Evolutionary conservation across 2,797 vertebrate genomes (phyloP).

Genomic region (Cirrhinus molitorella): DNA sequence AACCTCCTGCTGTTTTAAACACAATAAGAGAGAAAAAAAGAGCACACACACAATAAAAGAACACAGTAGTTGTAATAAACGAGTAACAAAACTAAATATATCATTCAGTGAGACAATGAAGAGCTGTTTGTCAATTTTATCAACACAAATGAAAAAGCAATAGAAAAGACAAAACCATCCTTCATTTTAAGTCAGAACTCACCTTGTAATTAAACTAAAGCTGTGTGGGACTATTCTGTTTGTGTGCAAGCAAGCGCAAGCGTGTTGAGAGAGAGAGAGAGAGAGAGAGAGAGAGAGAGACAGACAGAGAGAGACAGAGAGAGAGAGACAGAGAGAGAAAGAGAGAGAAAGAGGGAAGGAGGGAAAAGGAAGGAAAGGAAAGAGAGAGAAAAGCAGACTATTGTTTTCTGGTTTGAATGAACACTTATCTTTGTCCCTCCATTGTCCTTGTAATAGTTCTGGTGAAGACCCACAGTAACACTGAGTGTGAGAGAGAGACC

Average conservation of each 20-base stretch:
- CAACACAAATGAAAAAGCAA: background rate
- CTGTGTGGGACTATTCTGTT: background rate
- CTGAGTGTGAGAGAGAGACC: background rate
- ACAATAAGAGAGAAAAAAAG: background rate
- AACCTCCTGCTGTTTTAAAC: slow-evolving; percentile 25
- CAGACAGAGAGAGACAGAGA: background rate
- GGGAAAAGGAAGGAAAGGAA: background rate
- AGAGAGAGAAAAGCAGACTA: background rate
- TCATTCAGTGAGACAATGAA: background rate
- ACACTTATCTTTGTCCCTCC: slow-evolving; percentile 32
- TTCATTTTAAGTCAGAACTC: background rate
- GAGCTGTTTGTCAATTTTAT: slow-evolving; percentile 3
- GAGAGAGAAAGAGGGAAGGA: background rate
- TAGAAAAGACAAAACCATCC: background rate
- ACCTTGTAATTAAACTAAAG: slow-evolving; percentile 36
- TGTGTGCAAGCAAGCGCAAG: background rate
- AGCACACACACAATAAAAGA: slow-evolving; percentile 1
- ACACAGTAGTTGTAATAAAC: background rate
- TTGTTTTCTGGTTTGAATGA: slow-evolving; percentile 42
- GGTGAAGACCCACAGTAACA: slow-evolving; percentile 27
- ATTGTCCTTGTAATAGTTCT: slow-evolving; percentile 31
- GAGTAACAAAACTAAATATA: slow-evolving; percentile 8
- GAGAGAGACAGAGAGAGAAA: no score
- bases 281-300: background rate
- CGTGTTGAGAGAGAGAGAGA: background rate